A percentile compares a stretch with the other conserved stretches of the same genome.
Evolutionary conservation across 2,797 vertebrate genomes (phyloP).

Genomic region (Phrynocephalus forsythii): DNA sequence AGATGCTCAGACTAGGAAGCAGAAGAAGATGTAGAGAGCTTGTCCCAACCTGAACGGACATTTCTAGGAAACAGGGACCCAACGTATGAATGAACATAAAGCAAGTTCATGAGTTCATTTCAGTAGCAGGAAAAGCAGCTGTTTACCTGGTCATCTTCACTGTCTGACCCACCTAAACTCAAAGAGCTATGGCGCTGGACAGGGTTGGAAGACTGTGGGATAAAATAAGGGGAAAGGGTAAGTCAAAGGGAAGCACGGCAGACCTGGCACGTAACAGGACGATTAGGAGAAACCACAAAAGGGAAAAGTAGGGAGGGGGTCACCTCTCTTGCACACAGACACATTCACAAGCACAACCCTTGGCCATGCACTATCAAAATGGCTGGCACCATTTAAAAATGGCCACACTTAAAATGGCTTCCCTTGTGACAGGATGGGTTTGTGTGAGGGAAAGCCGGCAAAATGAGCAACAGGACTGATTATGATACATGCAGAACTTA

Average conservation of each 20-base stretch:
- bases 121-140: slow-evolving; percentile 53
- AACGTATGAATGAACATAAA: background rate
- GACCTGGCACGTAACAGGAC: background rate
- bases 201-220: slow-evolving; percentile 75
- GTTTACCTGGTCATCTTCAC: slow-evolving; percentile 86
- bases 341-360: background rate
- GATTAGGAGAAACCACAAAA: slow-evolving; percentile 56
- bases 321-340: background rate
- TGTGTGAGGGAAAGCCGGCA: background rate
- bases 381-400: no score
- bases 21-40: no score
- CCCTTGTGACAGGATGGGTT: background rate
- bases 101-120: background rate
- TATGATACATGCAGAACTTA: background rate
- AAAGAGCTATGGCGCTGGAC: slow-evolving; percentile 81
- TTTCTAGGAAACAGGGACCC: background rate
- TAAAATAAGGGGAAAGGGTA: slow-evolving; percentile 64
- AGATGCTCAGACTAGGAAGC: background rate
- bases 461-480: background rate
- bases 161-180: slow-evolving; percentile 85
- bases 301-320: slow-evolving; percentile 46
- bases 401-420: background rate
- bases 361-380: background rate
- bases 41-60: background rate
- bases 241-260: slow-evolving; percentile 57